Evolutionary conservation across 2,888 invertebrate species (phyloP).

Genomic region (Melangyna quadrimaculata): DNA sequence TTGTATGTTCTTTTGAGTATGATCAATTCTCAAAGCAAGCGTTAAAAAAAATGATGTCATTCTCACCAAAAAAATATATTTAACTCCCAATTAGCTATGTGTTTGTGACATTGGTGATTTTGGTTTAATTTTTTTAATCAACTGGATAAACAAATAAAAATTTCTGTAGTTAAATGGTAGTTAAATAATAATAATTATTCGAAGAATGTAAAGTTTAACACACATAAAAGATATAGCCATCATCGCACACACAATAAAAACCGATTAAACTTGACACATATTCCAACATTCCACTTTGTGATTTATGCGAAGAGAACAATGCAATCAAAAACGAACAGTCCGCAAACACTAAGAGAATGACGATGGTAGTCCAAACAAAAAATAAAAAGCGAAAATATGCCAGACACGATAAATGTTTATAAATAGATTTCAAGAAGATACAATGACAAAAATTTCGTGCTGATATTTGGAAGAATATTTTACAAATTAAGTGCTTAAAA

Average conservation of each 20-base stretch:
- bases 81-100: not conserved
- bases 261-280: slow-evolving; percentile 67
- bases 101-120: not conserved
- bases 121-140: not conserved
- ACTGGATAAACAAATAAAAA: not conserved
- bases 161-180: not conserved
- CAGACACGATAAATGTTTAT: slow-evolving; percentile 44
- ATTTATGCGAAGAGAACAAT: slow-evolving; percentile 58
- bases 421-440: slow-evolving; percentile 43
- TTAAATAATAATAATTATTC: slow-evolving; percentile 23
- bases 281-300: slow-evolving; percentile 45
- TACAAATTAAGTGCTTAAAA: not conserved
- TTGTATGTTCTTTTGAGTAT: not conserved
- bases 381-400: slow-evolving; percentile 44
- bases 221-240: not conserved
- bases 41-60: slow-evolving; percentile 60
- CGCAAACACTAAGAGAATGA: not conserved
- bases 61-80: not conserved
- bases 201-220: slow-evolving; percentile 17
- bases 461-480: slow-evolving; percentile 19
- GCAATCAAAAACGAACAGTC: slow-evolving; percentile 17
- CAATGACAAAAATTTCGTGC: not conserved
- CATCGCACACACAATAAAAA: slow-evolving; percentile 27
- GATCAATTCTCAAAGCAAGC: slow-evolving; percentile 11
- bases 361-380: not conserved